Conservation (phyloP, 2,888 invertebrate species). For the Neuroscelio doddi region DNA sequence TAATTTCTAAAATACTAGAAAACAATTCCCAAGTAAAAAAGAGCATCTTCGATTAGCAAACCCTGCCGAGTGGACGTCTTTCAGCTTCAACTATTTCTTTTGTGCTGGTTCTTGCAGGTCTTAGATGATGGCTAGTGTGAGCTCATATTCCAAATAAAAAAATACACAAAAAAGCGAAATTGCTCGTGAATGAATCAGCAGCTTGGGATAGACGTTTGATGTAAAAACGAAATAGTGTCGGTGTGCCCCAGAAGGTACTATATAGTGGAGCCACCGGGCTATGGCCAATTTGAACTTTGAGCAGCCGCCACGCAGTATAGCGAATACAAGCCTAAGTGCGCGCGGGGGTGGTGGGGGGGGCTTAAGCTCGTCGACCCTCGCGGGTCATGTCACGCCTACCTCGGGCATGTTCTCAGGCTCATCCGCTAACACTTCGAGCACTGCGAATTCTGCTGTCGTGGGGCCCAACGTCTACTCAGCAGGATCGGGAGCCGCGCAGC, state of each 20-base stretch:
- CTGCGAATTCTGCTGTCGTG: conserved; percentile 67
- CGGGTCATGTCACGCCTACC: conserved; percentile 85
- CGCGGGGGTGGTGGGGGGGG: conserved; percentile 80
- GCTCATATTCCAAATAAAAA: not conserved
- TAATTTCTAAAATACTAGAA: no score
- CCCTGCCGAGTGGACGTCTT: no score
- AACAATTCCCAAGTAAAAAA: no score
- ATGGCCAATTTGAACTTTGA: conserved; percentile 96
- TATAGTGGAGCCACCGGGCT: conserved; percentile 75
- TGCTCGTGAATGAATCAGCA: conserved; percentile 1
- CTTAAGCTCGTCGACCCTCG: conserved; percentile 76
- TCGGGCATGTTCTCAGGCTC: conserved; percentile 77
- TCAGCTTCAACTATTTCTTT: no score
- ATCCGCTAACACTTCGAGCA: conserved; percentile 67
- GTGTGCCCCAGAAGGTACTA: conserved; percentile 58
- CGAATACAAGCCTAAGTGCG: conserved; percentile 82
- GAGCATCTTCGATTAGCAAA: no score
- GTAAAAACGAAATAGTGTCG: conserved; percentile 34
- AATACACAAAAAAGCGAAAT: not conserved
- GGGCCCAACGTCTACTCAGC: conserved; percentile 68
- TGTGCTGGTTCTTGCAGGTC: conserved; percentile 26
- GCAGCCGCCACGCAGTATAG: conserved; percentile 90
- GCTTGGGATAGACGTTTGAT: no score
- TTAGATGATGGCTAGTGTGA: conserved; percentile 16
- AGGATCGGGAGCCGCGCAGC: conserved; percentile 71